Conservation (phyloP, 2,797 vertebrate genomes). For the Gila robusta region DNA sequence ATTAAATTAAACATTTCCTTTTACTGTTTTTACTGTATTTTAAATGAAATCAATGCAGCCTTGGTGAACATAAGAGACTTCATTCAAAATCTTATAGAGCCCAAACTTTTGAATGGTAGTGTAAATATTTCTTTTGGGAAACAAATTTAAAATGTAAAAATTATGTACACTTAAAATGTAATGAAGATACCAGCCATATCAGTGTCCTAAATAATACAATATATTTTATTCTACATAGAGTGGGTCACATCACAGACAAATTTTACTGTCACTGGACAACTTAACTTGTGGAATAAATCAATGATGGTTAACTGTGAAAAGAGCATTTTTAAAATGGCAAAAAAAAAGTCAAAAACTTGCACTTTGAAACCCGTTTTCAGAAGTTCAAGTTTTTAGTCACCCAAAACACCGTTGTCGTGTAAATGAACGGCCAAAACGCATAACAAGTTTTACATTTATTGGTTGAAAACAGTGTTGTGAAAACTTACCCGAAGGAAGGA, state of each 20-base stretch:
- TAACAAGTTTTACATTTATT: no score
- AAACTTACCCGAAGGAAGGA: constrained; percentile 86
- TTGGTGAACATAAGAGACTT: not conserved
- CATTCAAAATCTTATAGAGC: not conserved
- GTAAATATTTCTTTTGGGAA: not conserved
- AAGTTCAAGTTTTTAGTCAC: no score
- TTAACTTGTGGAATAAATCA: not conserved
- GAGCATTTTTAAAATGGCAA: not conserved
- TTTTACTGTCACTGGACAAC: not conserved
- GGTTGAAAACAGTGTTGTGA: no score
- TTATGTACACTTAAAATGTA: not conserved
- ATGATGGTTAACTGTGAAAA: not conserved
- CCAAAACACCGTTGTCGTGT: no score
- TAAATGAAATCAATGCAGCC: not conserved
- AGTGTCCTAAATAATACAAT: not conserved
- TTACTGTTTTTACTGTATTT: not conserved
- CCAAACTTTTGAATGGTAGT: not conserved
- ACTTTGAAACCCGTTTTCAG: no score
- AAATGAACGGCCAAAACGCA: no score
- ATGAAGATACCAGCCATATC: not conserved
- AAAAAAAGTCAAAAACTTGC: no score
- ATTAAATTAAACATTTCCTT: not conserved
- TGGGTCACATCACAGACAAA: not conserved
- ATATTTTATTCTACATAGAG: not conserved
- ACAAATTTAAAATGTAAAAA: not conserved